phyloP scores from a whole-genome alignment of 2,888 invertebrate species.

The Drosophila leonis region DNA sequence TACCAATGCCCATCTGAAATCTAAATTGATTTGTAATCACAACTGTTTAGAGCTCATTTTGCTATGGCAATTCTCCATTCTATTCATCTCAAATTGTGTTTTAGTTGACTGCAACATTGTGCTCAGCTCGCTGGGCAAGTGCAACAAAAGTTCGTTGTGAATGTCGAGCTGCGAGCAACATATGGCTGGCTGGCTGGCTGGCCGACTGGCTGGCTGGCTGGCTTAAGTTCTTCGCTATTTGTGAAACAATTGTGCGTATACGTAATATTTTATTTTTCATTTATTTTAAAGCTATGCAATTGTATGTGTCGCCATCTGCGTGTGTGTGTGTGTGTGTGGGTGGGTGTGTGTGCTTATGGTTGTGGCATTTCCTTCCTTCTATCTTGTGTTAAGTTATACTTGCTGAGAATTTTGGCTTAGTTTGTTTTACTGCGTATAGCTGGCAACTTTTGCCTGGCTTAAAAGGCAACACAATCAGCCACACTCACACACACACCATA shows the following conservation, averaged over 20 bases:
- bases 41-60: neutral
- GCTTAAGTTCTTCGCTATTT: conserved; percentile 24
- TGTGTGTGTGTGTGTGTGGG: neutral
- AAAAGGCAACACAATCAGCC: neutral
- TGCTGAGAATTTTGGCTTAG: conserved; percentile 25
- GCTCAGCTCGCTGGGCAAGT: conserved; percentile 8
- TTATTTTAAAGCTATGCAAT: conserved; percentile 24
- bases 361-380: conserved; percentile 27
- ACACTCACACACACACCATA: neutral
- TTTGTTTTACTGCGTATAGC: conserved; percentile 8
- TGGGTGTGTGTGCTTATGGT: neutral
- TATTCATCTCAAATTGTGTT: neutral
- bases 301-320: neutral
- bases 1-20: neutral
- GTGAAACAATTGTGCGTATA: conserved; percentile 50
- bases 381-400: conserved; percentile 14
- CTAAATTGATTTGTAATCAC: too few species aligned
- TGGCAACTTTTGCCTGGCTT: conserved; percentile 6
- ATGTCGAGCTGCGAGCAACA: neutral
- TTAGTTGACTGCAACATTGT: neutral
- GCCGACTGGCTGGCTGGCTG: conserved; percentile 2
- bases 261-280: conserved; percentile 47
- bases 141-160: conserved; percentile 11
- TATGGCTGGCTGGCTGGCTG: conserved; percentile 7
- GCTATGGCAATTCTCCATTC: neutral